Conservation (phyloP, 2,888 invertebrate genomes). For the Linnaemya tessellans region DNA sequence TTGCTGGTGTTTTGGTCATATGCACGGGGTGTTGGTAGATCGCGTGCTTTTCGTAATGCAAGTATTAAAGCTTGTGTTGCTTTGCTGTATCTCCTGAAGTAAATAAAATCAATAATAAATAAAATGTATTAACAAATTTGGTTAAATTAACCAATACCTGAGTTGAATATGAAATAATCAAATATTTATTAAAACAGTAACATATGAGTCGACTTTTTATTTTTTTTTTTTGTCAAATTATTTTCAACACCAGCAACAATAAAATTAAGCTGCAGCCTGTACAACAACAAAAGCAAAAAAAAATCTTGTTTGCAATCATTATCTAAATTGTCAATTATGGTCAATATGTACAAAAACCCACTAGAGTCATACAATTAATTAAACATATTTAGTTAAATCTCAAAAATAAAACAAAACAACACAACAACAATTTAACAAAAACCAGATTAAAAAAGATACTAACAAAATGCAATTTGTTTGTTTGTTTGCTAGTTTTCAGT, state of each 20-base stretch:
- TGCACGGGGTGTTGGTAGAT: conserved; percentile 64
- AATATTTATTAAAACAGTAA: conserved; percentile 58
- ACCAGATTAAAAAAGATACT: conserved; percentile 39
- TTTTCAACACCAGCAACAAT: conserved; percentile 44
- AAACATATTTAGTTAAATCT: conserved; percentile 78
- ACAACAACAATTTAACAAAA: conserved; percentile 51
- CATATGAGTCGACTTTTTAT: conserved; percentile 48
- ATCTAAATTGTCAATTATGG: conserved; percentile 71
- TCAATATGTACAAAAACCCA: conserved; percentile 71
- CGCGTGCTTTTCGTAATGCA: conserved; percentile 60
- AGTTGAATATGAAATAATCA: conserved; percentile 64
- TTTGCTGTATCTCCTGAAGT: neutral
- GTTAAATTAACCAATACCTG: conserved; percentile 70
- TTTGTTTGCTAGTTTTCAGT: conserved; percentile 50
- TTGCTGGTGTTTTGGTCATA: conserved; percentile 52
- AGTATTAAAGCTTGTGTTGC: conserved; percentile 13
- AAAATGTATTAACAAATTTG: conserved; percentile 68
- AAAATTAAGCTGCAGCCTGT: conserved; percentile 13
- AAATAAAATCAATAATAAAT: conserved; percentile 46
- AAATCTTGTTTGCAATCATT: conserved; percentile 70
- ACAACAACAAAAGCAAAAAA: conserved; percentile 47
- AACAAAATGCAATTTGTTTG: conserved; percentile 67
- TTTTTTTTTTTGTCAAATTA: conserved; percentile 27
- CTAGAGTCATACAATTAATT: conserved; percentile 76
- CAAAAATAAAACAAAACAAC: conserved; percentile 48